These are phyloP conservation scores for Camponotus vicinus DNA, from an alignment of 1,140 invertebrate species.

Conservation along the genomic window DNA sequence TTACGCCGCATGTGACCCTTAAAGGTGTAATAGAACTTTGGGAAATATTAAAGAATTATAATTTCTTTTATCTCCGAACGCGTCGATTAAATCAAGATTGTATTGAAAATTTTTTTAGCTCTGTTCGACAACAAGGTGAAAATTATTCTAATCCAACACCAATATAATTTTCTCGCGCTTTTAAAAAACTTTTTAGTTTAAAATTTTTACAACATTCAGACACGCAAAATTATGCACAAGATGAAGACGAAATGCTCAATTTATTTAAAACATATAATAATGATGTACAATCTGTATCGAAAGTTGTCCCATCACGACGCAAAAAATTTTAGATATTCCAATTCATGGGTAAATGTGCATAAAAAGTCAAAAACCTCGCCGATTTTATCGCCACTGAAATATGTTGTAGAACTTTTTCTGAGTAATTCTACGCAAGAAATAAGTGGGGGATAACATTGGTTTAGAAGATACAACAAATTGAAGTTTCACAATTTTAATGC, in stretches of 20 bases:
- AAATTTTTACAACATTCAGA: neutral
- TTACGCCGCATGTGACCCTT: neutral
- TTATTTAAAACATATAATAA: too few relatives aligned
- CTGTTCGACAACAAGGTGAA: too few relatives aligned
- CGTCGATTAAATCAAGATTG: neutral
- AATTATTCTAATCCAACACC: too few relatives aligned
- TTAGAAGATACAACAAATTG: too few relatives aligned
- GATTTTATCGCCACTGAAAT: too few relatives aligned
- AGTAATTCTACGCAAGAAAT: too few relatives aligned
- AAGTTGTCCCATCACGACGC: neutral
- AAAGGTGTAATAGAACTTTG: neutral
- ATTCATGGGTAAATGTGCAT: neutral
- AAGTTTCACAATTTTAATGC: too few relatives aligned
- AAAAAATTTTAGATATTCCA: conserved; percentile 1
- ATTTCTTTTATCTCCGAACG: neutral
- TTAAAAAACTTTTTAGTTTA: neutral
- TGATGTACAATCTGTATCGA: too few relatives aligned
- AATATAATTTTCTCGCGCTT: neutral
- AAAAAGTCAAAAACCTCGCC: too few relatives aligned
- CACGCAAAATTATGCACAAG: neutral
- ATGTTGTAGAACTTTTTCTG: too few relatives aligned
- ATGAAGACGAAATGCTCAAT: neutral
- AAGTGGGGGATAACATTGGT: too few relatives aligned
- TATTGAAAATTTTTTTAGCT: too few relatives aligned
- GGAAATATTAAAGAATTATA: neutral